Evolutionary conservation across 2,888 invertebrate genomes (phyloP), one percentile per base, ranked within the genome.

Genomic region (Lumbricus terrestris): DNA sequence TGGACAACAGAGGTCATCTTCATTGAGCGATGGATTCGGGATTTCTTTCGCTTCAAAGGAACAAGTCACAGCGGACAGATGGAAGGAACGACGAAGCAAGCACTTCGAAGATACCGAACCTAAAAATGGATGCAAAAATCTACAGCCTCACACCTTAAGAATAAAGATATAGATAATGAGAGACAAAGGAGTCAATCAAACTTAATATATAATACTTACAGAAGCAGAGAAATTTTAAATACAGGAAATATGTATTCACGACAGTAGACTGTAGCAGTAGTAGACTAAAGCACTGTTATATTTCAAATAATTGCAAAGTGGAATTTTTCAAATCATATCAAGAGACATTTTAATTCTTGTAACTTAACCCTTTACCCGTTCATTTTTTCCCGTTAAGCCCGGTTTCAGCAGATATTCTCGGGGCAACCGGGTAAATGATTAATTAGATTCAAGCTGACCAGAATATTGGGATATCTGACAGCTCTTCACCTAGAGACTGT

Each of bases 61-160:
- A 8, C 98, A 98, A 40, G 97, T 97, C 92, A 97, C 96, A 94
- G 97, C 97, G 91, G 97, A 97, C 95, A 98, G 96, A 94, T 97
- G 96, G 95, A 69, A 69, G 69, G 69, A 29, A 69, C n/a, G 69
- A 69, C 8, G 69, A 69, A 95, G 93, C 0, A 97, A 97, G 91
- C 91, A 82, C 23, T 88, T 89, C 82, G 83, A n/a, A 37, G 37
- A 35, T 23, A 85, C 85, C 8, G 85, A 35, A 85, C 85, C 85
- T 85, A 85, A 35, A 33, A 1, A 69, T 3, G 13, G n/a, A n/a
- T 8, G 8, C 29, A 0, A 69, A 69, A 69, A 69, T n/a, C 69
- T 69, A 13, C 29, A 69, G 69, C 69, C n/a, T n/a, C 8, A n/a
- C n/a, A 69, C 29, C n/a, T 69, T 69, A 11, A 40, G 47, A 47